Evolutionary conservation across 1,140 invertebrate genomes (phyloP).

Genomic region (Hycleus phaleratus): DNA sequence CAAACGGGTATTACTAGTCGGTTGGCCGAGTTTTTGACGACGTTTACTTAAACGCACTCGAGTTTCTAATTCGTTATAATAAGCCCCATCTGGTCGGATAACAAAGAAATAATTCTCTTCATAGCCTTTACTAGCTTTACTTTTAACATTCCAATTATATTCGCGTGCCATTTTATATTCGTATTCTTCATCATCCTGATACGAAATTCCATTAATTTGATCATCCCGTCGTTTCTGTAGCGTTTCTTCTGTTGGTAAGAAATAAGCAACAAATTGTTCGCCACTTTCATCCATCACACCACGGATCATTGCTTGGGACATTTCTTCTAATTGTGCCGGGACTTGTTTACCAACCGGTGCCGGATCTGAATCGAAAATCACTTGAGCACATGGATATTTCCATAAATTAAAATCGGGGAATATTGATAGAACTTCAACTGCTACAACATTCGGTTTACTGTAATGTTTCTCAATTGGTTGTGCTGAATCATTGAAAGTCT

Average conservation of each 20-base stretch:
- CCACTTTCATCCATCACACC: conserved; percentile 97
- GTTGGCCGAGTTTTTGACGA: conserved; percentile 65
- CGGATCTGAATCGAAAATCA: conserved; percentile 97
- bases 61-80: conserved; percentile 96
- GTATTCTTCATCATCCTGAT: conserved; percentile 87
- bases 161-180: conserved; percentile 93
- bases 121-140: conserved; percentile 94
- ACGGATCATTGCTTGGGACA: conserved; percentile 98
- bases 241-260: conserved; percentile 90
- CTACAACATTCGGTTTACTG: conserved; percentile 86
- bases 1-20: conserved; percentile 71
- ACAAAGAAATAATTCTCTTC: conserved; percentile 99
- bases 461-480: conserved; percentile 85
- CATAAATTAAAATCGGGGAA: conserved; percentile 95
- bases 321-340: conserved; percentile 86
- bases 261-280: conserved; percentile 98
- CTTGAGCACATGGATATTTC: conserved; percentile 97
- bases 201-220: conserved; percentile 66
- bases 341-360: conserved; percentile 73
- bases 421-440: conserved; percentile 83
- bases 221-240: conserved; percentile 80
- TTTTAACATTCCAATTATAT: conserved; percentile 99
- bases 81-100: conserved; percentile 82
- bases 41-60: conserved; percentile 87
- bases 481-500: conserved; percentile 93